Percentiles rank a stretch among this genome's conserved stretches.
Conservation (phyloP, 2,888 invertebrate genomes). For the Dryobota labecula region DNA sequence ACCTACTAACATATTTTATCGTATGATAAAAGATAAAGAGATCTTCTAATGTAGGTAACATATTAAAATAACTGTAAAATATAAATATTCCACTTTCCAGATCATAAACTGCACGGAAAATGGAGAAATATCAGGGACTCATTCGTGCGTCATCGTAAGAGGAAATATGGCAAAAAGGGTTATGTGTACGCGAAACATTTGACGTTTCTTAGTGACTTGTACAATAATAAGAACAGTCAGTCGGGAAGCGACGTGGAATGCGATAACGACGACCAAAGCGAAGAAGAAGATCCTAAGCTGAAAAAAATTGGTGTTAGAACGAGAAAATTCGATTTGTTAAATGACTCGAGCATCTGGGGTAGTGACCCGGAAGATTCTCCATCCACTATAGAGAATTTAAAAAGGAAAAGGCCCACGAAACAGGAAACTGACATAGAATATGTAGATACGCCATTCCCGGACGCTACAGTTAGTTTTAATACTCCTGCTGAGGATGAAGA, state of each 20-base stretch:
- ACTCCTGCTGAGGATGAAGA: conserved; percentile 78
- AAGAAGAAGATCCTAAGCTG: conserved; percentile 70
- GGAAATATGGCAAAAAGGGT: conserved; percentile 71
- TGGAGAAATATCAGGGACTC: conserved; percentile 87
- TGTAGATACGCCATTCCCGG: conserved; percentile 74
- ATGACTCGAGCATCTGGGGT: conserved; percentile 67
- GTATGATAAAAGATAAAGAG: conserved; percentile 2
- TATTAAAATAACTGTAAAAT: conserved; percentile 33
- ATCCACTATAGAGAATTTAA: conserved; percentile 72
- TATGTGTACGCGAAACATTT: conserved; percentile 82
- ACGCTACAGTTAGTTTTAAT: conserved; percentile 66
- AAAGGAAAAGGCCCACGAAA: conserved; percentile 69
- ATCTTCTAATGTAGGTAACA: not conserved
- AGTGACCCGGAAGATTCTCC: conserved; percentile 71
- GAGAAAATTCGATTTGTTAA: conserved; percentile 64
- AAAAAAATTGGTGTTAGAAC: conserved; percentile 66
- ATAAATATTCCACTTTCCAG: conserved; percentile 71
- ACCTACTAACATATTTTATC: not conserved
- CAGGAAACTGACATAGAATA: conserved; percentile 73
- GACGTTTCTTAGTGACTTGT: conserved; percentile 76
- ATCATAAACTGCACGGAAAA: conserved; percentile 81
- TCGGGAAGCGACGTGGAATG: conserved; percentile 74
- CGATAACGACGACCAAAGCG: conserved; percentile 71
- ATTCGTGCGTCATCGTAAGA: conserved; percentile 79
- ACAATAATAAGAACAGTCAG: conserved; percentile 70